Percentiles rank a stretch among this genome's conserved stretches.
Evolutionary conservation across 2,113 vertebrate genomes (phyloP).

Genomic region (Myiozetetes cayanensis): DNA sequence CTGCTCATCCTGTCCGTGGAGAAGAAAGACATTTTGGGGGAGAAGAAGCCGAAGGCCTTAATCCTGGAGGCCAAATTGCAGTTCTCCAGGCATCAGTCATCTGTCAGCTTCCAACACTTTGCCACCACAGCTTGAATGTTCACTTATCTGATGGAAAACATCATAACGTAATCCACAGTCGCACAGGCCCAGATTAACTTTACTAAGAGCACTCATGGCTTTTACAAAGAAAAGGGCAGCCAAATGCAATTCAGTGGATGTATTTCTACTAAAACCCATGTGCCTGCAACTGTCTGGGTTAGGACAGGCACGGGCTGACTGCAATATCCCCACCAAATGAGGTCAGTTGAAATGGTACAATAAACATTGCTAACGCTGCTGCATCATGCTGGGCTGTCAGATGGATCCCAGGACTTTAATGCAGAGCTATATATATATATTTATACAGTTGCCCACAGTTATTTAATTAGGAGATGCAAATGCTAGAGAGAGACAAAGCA

Average conservation of each 20-base stretch:
- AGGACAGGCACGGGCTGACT: neutral
- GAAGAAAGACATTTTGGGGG: neutral
- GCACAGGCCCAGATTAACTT: neutral
- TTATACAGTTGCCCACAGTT: neutral
- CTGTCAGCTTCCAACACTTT: neutral
- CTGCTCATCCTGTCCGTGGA: neutral
- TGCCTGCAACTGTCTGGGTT: slow-evolving; percentile 43
- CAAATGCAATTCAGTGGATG: neutral
- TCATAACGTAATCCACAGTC: neutral
- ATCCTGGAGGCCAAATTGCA: neutral
- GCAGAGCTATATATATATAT: neutral
- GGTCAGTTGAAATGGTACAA: neutral
- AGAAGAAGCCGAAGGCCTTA: neutral
- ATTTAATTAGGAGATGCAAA: slow-evolving; percentile 37
- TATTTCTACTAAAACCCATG: neutral
- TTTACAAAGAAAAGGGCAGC: neutral
- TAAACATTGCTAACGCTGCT: slow-evolving; percentile 13
- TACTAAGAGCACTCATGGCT: neutral
- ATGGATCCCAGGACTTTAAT: slow-evolving; percentile 7
- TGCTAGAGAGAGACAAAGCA: slow-evolving; percentile 20
- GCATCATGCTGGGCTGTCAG: slow-evolving; percentile 47
- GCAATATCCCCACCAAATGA: slow-evolving; percentile 10
- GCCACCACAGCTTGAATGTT: neutral
- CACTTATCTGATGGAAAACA: neutral
- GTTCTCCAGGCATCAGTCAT: neutral